Evolutionary conservation across 2,113 vertebrate species (phyloP), one percentile per base, ranked within the genome.

Genomic region (Neoarius graeffei): DNA sequence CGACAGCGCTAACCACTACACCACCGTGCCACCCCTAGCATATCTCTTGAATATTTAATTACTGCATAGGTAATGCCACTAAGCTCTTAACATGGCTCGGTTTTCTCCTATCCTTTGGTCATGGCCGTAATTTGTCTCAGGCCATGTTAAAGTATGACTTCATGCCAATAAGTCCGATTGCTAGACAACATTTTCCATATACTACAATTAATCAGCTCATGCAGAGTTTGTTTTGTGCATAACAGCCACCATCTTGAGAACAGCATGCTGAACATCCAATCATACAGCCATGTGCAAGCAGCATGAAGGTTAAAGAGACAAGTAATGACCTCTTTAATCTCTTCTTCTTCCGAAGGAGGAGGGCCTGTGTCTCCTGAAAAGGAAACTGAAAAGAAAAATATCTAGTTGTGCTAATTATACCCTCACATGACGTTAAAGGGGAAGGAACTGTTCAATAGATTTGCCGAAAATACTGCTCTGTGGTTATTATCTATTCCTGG

Each of bases 271-370:
- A 64, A 89, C 69, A 80, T 85, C 30, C 76, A 19, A 81, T 77
- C n/a, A 77, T 25, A 20, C 74, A 84, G 8, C 74, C 52, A 56
- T 71, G 80, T 80, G 71, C 62, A 74, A 88, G 60, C 62, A 27
- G 87, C 82, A 81, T 88, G 87, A 90, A 90, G 89, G 91, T 90
- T 88, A 90, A 82, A 91, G 50, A 86, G 88, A 90, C 85, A 80
- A 81, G 52, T 66, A 73, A 71, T 1, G 64, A 84, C 62, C 62
- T 67, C 62, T 27, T 71, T 69, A 82, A 82, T 80, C 84, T 88
- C 19, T 62, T 69, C 88, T 88, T 90, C 89, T 60, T 42, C 83
- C 11, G 20, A 64, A 74, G 79, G 86, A 79, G 76, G 71, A 83
- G 81, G 81, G 52, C 82, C 50, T 17, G 60, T 59, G 80, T 79